Conservation (phyloP, 2,797 vertebrate species). For the Spinus olivaceus region DNA sequence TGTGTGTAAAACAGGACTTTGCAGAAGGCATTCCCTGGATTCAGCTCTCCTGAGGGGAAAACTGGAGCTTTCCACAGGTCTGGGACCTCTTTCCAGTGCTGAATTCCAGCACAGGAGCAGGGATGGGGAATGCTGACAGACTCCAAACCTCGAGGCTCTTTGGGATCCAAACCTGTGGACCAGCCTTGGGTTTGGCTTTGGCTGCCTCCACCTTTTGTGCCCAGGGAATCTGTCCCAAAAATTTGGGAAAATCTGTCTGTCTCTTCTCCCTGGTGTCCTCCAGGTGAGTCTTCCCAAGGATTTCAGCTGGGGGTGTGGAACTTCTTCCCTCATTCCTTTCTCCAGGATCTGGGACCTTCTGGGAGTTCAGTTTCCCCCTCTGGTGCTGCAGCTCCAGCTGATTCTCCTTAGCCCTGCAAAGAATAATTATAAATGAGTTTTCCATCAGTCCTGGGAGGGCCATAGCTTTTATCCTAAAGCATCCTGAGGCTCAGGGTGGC, state of each 20-base stretch:
- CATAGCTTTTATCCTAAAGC: not conserved
- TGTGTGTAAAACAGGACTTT: not conserved
- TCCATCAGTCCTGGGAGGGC: not conserved
- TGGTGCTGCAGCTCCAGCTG: not conserved
- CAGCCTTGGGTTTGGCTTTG: not conserved
- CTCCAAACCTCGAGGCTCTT: not conserved
- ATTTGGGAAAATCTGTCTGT: not conserved
- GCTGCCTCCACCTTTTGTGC: not conserved
- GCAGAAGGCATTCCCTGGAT: not conserved
- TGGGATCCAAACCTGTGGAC: not conserved
- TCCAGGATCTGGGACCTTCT: not conserved
- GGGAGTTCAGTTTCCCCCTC: not conserved
- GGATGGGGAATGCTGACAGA: not conserved
- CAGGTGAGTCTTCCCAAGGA: not conserved
- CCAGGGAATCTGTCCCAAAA: not conserved
- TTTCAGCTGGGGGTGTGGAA: not conserved
- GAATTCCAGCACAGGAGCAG: not conserved
- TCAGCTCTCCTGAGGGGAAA: not conserved
- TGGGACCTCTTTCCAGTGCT: not conserved
- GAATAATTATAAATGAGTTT: too few relatives aligned
- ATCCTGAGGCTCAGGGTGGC: fast-evolving
- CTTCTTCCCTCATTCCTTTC: not conserved
- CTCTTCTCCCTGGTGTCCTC: not conserved
- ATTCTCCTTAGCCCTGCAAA: not conserved
- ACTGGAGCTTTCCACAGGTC: not conserved